A percentile compares a stretch with the other conserved stretches of the same genome.
Evolutionary conservation across 2,888 invertebrate species (phyloP).

Genomic region (Ashinkailepas kermadecensis): DNA sequence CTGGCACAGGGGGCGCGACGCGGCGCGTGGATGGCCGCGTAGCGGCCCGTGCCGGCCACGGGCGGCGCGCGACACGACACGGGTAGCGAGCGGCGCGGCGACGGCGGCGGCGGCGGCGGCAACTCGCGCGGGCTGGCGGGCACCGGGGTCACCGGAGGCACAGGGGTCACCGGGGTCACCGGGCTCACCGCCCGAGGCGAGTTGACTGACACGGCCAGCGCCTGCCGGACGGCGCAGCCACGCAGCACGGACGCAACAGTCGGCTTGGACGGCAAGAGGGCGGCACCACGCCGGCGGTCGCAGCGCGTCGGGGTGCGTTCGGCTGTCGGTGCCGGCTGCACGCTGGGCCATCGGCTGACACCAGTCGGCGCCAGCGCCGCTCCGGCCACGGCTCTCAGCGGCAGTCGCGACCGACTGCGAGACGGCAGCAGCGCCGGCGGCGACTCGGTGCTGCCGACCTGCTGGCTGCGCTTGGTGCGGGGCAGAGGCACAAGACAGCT

Average conservation of each 20-base stretch:
- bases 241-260: constrained; percentile 5
- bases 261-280: not conserved
- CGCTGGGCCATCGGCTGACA: not conserved
- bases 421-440: not conserved
- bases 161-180: no score
- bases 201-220: not conserved
- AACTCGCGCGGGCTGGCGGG: no score
- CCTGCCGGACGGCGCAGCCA: not conserved
- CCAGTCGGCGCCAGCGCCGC: not conserved
- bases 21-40: constrained; percentile 1
- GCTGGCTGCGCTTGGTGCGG: no score
- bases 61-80: not conserved
- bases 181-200: not conserved
- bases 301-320: no score
- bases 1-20: not conserved
- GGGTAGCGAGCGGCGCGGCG: not conserved
- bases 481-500: not conserved
- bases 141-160: no score
- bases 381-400: not conserved
- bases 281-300: no score
- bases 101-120: not conserved
- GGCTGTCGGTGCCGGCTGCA: not conserved
- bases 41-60: not conserved
- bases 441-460: not conserved
- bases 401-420: not conserved